phyloP scores from a whole-genome alignment of 2,113 vertebrate genomes.

The Myiagra hebetior region DNA sequence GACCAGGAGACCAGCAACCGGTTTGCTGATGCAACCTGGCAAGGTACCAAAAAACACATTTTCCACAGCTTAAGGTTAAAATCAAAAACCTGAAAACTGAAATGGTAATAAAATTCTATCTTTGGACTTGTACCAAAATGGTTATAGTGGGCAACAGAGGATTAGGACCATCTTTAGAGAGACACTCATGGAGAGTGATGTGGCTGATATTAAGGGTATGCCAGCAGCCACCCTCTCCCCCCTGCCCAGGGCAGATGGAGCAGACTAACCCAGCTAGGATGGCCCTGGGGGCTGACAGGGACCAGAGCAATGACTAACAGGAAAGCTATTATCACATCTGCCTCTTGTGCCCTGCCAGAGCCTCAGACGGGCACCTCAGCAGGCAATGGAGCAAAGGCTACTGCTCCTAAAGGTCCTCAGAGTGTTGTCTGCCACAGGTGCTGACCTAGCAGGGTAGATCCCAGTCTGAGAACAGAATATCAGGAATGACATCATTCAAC shows the following conservation, averaged over 20 bases:
- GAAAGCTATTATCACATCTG: background rate
- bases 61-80: background rate
- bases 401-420: background rate
- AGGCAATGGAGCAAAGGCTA: background rate
- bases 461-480: background rate
- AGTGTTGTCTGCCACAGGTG: background rate
- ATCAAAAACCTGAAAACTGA: background rate
- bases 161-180: background rate
- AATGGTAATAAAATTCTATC: background rate
- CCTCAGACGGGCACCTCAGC: background rate
- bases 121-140: background rate
- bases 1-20: background rate
- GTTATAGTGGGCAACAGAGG: background rate
- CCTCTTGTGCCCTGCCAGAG: background rate
- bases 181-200: background rate
- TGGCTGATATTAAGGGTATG: background rate
- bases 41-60: fast-evolving
- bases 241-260: background rate
- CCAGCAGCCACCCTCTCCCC: background rate
- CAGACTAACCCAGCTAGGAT: background rate
- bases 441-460: background rate
- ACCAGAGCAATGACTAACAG: background rate
- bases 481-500: background rate
- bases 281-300: background rate
- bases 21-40: background rate